Evolutionary conservation across 2,797 vertebrate species (phyloP).

Genomic region (Pantherophis vulpinus): DNA sequence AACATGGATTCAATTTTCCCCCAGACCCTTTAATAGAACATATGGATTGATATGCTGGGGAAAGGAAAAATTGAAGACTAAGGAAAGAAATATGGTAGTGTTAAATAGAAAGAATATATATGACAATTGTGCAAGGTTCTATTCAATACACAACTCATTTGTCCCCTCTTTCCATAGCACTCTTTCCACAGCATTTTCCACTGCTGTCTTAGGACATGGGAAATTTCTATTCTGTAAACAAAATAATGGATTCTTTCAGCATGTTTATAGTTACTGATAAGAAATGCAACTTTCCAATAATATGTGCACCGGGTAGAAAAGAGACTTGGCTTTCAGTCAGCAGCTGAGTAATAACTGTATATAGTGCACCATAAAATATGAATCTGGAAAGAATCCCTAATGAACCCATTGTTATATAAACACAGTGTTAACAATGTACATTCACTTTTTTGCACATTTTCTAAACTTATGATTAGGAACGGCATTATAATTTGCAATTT

Average conservation of each 20-base stretch:
- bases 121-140: neutral
- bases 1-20: neutral
- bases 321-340: neutral
- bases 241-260: neutral
- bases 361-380: neutral
- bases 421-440: neutral
- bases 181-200: neutral
- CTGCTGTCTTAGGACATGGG: neutral
- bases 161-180: neutral
- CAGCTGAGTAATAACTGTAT: neutral
- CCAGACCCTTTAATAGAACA: neutral
- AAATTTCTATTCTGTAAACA: neutral
- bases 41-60: neutral
- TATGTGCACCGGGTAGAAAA: neutral
- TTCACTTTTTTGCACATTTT: conserved; percentile 48
- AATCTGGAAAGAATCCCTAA: neutral
- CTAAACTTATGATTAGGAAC: conserved; percentile 51
- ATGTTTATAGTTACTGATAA: neutral
- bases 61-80: neutral
- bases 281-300: neutral
- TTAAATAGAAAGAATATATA: neutral
- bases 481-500: conserved; percentile 40
- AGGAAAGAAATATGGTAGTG: neutral
- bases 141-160: neutral
- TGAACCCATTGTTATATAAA: conserved; percentile 33